These are phyloP conservation scores for Limanda limanda DNA, from an alignment of 2,113 vertebrate genomes.

Conservation along the genomic window DNA sequence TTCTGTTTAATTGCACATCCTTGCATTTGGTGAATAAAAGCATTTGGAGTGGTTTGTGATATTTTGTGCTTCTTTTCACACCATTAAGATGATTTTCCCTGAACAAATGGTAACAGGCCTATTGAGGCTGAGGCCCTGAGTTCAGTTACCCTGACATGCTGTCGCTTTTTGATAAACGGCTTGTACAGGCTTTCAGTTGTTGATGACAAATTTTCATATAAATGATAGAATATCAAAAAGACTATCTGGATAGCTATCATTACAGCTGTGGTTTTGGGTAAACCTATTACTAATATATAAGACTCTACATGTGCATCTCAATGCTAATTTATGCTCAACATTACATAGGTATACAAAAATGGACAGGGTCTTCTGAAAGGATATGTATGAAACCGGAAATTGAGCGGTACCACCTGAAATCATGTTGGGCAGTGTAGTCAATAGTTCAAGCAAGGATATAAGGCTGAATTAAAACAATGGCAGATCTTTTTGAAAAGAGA, in stretches of 20 bases:
- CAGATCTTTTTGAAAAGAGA: too few species aligned
- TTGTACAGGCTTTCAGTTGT: neutral
- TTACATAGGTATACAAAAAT: too few species aligned
- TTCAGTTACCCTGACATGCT: neutral
- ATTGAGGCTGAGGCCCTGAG: neutral
- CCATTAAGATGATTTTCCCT: neutral
- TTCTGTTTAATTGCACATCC: neutral
- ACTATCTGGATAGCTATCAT: neutral
- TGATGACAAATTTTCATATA: neutral
- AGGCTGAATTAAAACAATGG: too few species aligned
- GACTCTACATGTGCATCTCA: neutral
- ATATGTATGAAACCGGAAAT: too few species aligned
- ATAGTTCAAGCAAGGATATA: too few species aligned
- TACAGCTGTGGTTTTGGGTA: neutral
- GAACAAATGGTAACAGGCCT: neutral
- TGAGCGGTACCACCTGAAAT: too few species aligned
- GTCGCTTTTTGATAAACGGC: neutral
- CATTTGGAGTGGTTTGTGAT: neutral
- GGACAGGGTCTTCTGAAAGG: too few species aligned
- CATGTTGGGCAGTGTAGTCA: too few species aligned
- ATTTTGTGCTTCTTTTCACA: neutral
- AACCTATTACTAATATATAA: neutral
- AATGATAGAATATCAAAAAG: neutral
- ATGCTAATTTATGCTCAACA: too few species aligned
- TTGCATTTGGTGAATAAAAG: neutral